A percentile compares a stretch with the other conserved stretches of the same genome.
Evolutionary conservation across 2,113 vertebrate species (phyloP).

Genomic region (Rhagologus leucostigma): DNA sequence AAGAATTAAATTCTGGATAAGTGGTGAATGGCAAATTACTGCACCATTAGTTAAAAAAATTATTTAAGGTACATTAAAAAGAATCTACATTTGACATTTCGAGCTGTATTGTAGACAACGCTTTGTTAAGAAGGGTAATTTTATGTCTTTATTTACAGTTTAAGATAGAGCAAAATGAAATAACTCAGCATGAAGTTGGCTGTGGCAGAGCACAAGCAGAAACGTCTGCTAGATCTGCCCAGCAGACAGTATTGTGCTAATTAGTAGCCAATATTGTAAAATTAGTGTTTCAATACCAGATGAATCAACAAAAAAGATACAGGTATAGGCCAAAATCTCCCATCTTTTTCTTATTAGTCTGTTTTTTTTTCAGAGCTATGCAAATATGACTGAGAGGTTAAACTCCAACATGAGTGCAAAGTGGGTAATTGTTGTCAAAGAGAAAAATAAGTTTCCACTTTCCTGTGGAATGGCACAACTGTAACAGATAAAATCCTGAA

Average conservation of each 20-base stretch:
- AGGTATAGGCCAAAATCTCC: neutral
- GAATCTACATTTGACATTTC: accelerated
- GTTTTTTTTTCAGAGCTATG: neutral
- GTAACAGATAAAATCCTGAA: neutral
- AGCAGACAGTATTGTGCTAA: neutral
- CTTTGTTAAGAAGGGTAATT: neutral
- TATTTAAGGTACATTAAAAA: neutral
- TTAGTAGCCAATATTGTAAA: neutral
- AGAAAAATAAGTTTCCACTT: neutral
- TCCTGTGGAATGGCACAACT: neutral
- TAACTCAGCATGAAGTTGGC: neutral
- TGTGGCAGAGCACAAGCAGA: neutral
- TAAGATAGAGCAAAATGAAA: neutral
- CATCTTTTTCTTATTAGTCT: neutral
- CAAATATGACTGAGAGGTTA: neutral
- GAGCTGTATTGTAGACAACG: neutral
- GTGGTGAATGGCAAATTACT: neutral
- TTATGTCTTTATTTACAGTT: neutral
- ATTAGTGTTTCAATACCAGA: neutral
- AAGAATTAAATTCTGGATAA: neutral
- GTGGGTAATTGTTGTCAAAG: neutral
- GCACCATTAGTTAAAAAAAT: neutral
- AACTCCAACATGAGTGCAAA: neutral
- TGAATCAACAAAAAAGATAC: neutral
- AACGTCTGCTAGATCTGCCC: neutral